Evolutionary conservation across 2,797 vertebrate species (phyloP).

Genomic region (Anolis apletophallus): DNA sequence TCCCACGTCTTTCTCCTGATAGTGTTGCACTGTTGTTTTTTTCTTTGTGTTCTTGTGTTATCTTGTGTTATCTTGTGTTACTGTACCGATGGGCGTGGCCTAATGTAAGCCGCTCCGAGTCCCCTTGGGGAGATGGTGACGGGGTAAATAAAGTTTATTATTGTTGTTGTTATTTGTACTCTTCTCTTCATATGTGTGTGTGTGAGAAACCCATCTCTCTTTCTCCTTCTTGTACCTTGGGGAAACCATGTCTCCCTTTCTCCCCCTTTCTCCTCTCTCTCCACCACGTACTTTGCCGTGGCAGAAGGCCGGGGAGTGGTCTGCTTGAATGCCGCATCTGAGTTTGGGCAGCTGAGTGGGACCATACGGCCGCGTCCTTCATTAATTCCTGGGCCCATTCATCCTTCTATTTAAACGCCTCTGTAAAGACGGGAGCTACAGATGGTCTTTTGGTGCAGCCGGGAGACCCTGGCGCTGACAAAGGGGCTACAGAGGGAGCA

Average conservation of each 20-base stretch:
- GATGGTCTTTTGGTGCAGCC: conserved; percentile 77
- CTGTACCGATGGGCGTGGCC: no score
- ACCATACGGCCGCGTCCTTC: conserved; percentile 77
- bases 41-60: no score
- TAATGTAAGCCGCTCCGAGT: no score
- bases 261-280: neutral
- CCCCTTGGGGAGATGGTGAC: no score
- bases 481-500: conserved; percentile 68
- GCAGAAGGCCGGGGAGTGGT: conserved; percentile 61
- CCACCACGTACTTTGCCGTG: conserved; percentile 34
- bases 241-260: neutral
- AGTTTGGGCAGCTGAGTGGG: conserved; percentile 68
- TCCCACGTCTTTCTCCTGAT: no score
- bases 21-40: no score
- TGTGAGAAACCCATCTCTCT: conserved; percentile 45
- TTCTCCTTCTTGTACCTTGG: neutral
- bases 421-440: conserved; percentile 72
- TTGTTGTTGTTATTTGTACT: no score
- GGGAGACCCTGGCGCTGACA: conserved; percentile 68
- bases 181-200: conserved; percentile 19
- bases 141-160: no score
- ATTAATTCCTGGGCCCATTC: conserved; percentile 77
- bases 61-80: no score
- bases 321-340: conserved; percentile 62
- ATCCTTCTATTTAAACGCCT: conserved; percentile 75